phyloP scores from a whole-genome alignment of 2,888 invertebrate genomes.

The Geophilus truncorum region DNA sequence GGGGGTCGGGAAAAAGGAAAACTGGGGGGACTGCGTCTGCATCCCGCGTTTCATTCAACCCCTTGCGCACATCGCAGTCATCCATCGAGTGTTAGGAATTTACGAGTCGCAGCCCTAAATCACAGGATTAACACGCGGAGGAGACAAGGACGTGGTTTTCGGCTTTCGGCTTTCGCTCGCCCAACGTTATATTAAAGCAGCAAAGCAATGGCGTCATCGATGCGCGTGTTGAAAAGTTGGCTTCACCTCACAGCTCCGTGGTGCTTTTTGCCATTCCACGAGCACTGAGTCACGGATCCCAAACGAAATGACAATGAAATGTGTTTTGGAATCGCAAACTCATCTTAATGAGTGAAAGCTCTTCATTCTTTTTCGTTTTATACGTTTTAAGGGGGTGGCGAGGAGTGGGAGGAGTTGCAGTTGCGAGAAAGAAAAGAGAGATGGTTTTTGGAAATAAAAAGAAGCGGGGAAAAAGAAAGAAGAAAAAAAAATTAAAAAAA shows the following conservation, averaged over 20 bases:
- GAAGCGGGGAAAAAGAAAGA: too few relatives aligned
- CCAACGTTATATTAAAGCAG: neutral
- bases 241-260: neutral
- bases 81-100: neutral
- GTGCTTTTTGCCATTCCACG: neutral
- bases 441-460: neutral
- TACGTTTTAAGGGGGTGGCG: neutral
- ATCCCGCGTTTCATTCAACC: neutral
- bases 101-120: slow-evolving; percentile 1
- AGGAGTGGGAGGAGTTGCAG: neutral
- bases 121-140: neutral
- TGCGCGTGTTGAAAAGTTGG: neutral
- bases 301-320: slow-evolving; percentile 12
- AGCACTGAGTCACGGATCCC: slow-evolving; percentile 12
- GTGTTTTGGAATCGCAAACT: slow-evolving; percentile 20
- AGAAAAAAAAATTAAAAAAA: neutral
- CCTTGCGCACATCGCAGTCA: neutral
- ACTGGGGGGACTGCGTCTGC: neutral
- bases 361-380: slow-evolving; percentile 20
- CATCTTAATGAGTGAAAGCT: slow-evolving; percentile 20
- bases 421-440: neutral
- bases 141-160: neutral
- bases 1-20: neutral
- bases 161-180: neutral
- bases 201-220: neutral